A percentile compares a stretch with the other conserved stretches of the same genome.
These are phyloP conservation scores for Eristalis pertinax DNA, from an alignment of 2,888 invertebrate genomes.

Conservation along the genomic window DNA sequence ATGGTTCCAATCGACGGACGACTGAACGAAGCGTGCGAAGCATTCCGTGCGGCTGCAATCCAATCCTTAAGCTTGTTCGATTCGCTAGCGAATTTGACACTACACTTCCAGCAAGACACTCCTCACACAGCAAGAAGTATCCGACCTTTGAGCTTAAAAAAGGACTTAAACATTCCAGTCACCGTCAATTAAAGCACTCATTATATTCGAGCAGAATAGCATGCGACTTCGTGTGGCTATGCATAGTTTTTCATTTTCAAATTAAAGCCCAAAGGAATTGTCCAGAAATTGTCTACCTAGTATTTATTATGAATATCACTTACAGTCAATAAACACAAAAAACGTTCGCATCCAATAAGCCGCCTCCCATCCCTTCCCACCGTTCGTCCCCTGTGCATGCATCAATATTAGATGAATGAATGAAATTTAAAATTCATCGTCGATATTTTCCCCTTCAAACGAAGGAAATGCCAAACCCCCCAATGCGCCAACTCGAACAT, in stretches of 20 bases:
- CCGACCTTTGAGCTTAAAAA: no score
- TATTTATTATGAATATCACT: conserved; percentile 56
- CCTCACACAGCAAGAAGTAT: no score
- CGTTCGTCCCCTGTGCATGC: conserved; percentile 31
- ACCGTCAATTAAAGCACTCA: not conserved
- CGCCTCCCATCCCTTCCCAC: not conserved
- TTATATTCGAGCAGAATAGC: not conserved
- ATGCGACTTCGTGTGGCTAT: not conserved
- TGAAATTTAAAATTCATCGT: conserved; percentile 72
- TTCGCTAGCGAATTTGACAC: no score
- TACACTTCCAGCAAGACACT: no score
- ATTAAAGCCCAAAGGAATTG: conserved; percentile 9
- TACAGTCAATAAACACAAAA: conserved; percentile 56
- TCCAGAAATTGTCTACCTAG: conserved; percentile 26
- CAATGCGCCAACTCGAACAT: conserved; percentile 62
- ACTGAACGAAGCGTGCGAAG: no score
- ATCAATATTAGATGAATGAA: conserved; percentile 72
- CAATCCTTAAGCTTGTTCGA: no score
- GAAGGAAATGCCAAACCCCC: conserved; percentile 46
- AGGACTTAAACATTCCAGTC: no score
- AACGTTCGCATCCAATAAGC: conserved; percentile 41
- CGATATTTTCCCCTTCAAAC: conserved; percentile 60
- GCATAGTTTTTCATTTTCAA: not conserved
- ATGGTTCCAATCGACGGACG: no score
- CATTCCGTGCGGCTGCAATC: no score